Evolutionary conservation across 2,888 invertebrate genomes (phyloP).

Genomic region (Noctua janthe): DNA sequence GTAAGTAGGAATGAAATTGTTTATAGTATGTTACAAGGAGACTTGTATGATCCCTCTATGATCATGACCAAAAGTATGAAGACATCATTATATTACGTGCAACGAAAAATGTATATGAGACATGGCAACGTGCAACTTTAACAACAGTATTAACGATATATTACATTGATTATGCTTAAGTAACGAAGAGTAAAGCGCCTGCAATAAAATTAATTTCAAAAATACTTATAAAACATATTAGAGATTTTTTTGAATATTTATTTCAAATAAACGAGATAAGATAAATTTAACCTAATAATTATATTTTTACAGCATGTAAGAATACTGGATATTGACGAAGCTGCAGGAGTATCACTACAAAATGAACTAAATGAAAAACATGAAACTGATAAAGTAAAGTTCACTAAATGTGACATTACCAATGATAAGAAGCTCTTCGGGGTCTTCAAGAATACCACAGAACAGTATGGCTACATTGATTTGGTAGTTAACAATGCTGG

Average conservation of each 20-base stretch:
- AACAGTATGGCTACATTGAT: constrained; percentile 68
- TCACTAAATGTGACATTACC: constrained; percentile 74
- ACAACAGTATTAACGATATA: neutral
- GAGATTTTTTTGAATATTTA: neutral
- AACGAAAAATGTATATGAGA: neutral
- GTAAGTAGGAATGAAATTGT: neutral
- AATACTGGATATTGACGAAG: constrained; percentile 71
- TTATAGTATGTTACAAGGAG: neutral
- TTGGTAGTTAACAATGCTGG: constrained; percentile 77
- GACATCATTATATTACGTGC: neutral
- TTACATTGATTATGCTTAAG: neutral
- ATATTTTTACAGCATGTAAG: constrained; percentile 66
- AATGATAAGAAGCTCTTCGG: constrained; percentile 67
- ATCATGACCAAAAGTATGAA: neutral
- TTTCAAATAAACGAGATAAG: neutral
- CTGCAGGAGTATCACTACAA: constrained; percentile 63
- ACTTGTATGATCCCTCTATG: neutral
- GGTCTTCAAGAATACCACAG: constrained; percentile 64
- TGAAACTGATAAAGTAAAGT: constrained; percentile 65
- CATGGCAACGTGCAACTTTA: too few species aligned
- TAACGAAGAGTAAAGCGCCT: neutral
- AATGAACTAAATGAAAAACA: constrained; percentile 66
- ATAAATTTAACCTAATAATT: neutral
- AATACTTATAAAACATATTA: neutral
- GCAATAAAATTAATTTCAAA: neutral